A percentile compares a stretch with the other conserved stretches of the same genome.
Conservation (phyloP, 2,888 invertebrate species). For the Microchrysa polita region DNA sequence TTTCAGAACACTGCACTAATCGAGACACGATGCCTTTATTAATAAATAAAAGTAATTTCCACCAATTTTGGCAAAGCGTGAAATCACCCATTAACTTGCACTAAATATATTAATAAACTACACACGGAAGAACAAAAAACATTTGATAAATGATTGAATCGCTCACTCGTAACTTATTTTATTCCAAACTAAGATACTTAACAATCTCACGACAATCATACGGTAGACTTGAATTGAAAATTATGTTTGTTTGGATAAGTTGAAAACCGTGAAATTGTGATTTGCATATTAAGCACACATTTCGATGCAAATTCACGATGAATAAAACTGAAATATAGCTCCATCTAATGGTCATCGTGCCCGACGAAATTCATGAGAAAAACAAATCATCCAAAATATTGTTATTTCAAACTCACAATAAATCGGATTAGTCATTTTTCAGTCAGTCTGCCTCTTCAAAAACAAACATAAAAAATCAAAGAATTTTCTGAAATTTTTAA, state of each 20-base stretch:
- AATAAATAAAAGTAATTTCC: no score
- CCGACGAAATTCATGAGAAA: not conserved
- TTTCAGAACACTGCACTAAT: no score
- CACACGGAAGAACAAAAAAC: not conserved
- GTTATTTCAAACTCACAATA: conserved; percentile 53
- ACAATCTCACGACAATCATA: conserved; percentile 1
- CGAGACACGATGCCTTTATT: no score
- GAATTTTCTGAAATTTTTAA: no score
- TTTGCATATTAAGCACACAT: conserved; percentile 46
- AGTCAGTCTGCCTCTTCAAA: conserved; percentile 46
- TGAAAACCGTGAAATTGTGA: conserved; percentile 12
- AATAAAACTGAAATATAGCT: no score
- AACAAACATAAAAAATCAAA: conserved; percentile 9
- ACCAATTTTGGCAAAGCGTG: no score
- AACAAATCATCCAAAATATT: conserved; percentile 47
- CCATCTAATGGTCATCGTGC: no score
- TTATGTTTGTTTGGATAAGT: conserved; percentile 4
- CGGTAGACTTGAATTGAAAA: not conserved
- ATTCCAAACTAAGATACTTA: not conserved
- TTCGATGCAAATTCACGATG: no score
- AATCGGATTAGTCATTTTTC: conserved; percentile 52
- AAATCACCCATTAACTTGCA: not conserved
- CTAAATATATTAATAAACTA: not conserved
- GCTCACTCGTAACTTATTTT: not conserved
- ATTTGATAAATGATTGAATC: not conserved